Percentiles rank a stretch among this genome's conserved stretches.
Evolutionary conservation across 1,140 invertebrate species (phyloP).

Genomic region (Nebria ingens): DNA sequence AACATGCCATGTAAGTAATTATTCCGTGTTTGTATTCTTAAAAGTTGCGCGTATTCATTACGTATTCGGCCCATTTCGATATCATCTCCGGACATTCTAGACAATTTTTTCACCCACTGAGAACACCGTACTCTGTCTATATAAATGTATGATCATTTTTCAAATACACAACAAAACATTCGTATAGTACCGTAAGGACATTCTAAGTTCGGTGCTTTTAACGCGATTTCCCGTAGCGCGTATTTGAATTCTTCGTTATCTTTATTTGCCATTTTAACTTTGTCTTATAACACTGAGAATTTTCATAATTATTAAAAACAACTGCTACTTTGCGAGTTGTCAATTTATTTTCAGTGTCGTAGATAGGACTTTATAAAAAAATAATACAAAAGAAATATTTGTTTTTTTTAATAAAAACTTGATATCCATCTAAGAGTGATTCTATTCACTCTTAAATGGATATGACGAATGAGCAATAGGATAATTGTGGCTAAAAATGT

Average conservation of each 20-base stretch:
- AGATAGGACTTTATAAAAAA: too few species aligned
- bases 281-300: too few species aligned
- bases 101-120: conserved; percentile 38
- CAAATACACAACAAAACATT: neutral
- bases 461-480: too few species aligned
- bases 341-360: too few species aligned
- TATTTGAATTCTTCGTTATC: conserved; percentile 30
- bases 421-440: too few species aligned
- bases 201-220: conserved; percentile 23
- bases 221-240: conserved; percentile 30
- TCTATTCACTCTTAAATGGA: too few species aligned
- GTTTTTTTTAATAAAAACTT: too few species aligned
- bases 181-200: conserved; percentile 28
- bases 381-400: too few species aligned
- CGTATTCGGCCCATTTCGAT: conserved; percentile 35
- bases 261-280: conserved; percentile 24
- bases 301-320: too few species aligned
- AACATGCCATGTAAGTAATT: conserved; percentile 37
- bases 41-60: conserved; percentile 39
- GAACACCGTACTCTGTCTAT: conserved; percentile 39
- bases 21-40: conserved; percentile 38
- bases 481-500: too few species aligned
- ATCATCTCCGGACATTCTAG: conserved; percentile 31
- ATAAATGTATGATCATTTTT: conserved; percentile 4
- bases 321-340: too few species aligned